phyloP scores from a whole-genome alignment of 2,888 invertebrate species.

The Cerceris rybyensis region DNA sequence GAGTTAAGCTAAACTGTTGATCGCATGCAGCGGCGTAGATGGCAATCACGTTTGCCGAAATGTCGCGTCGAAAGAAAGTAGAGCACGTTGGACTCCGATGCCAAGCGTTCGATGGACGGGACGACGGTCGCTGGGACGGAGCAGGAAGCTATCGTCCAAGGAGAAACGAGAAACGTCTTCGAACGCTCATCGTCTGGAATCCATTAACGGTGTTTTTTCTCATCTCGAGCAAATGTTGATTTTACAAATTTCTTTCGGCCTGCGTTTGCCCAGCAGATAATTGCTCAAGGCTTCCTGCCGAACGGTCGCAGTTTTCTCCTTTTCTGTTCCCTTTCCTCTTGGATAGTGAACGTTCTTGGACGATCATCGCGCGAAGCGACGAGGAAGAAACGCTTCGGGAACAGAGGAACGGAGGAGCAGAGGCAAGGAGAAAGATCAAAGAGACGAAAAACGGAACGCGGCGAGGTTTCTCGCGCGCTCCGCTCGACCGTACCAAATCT shows the following conservation, averaged over 20 bases:
- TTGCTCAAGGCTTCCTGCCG: slow-evolving; percentile 62
- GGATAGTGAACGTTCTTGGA: too few relatives aligned
- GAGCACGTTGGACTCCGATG: too few relatives aligned
- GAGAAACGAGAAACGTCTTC: neutral
- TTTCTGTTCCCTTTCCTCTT: slow-evolving; percentile 3
- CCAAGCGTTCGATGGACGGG: too few relatives aligned
- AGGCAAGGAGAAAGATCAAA: neutral
- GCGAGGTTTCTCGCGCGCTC: slow-evolving; percentile 31
- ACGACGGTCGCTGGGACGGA: too few relatives aligned
- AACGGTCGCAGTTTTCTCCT: slow-evolving; percentile 46
- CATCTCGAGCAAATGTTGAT: slow-evolving; percentile 69
- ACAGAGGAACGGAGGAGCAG: neutral
- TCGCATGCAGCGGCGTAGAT: too few relatives aligned
- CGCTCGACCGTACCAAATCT: slow-evolving; percentile 59
- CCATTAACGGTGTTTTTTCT: slow-evolving; percentile 71
- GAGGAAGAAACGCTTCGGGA: neutral
- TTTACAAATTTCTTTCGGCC: slow-evolving; percentile 71
- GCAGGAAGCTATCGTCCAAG: neutral
- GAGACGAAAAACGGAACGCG: neutral
- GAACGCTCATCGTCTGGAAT: slow-evolving; percentile 60
- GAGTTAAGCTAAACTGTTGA: too few relatives aligned
- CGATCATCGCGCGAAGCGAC: too few relatives aligned
- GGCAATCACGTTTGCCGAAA: too few relatives aligned
- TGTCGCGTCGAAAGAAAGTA: too few relatives aligned
- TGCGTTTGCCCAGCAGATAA: slow-evolving; percentile 73